Evolutionary conservation across 2,113 vertebrate species (phyloP), one percentile per base, ranked within the genome.

Genomic region (Proteles cristata): DNA sequence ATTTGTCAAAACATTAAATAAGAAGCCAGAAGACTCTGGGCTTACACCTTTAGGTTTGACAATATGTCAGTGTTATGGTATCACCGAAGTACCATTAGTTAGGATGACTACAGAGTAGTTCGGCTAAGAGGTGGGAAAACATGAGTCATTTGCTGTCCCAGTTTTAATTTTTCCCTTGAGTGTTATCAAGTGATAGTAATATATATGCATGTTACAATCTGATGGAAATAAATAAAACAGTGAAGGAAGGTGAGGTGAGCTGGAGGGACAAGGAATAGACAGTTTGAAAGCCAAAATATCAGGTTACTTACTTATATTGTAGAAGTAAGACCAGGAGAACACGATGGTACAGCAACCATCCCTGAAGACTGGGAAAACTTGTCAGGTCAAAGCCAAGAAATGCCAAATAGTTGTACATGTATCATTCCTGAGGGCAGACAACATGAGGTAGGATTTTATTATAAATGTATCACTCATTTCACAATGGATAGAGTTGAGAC

Each of bases 91-190:
- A 48, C n/a, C 91, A 87, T 96, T 96, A 88, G 88, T 91, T 86
- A 93, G 90, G 85, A 94, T 93, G 81, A 87, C 81, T 93, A 86
- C 96, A 96, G 92, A 68, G 48, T 58, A 79, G 82, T 93, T 93
- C 97, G 98, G 97, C 97, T 91, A 88, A 93, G 88, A 86, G 82
- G 95, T 96, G 97, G 97, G 91, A 98, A 98, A 97, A 77, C 74
- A 94, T 97, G 97, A 97, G 90, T 97, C 97, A 98, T 68, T 63
- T 93, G 80, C 68, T 97, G 85, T 90, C 85, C 71, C 87, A 97
- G 76, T 97, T 85, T 92, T 93, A 45, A 23, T 55, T 94, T 35
- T 53, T 35, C 76, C 71, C 65, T 76, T 69, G 33, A 96, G 39
- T 94, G 73, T 97, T 97, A 93, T 94, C 80, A 96, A 96, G 88